phyloP scores from a whole-genome alignment of 2,113 vertebrate species.

The Orthonyx spaldingii region DNA sequence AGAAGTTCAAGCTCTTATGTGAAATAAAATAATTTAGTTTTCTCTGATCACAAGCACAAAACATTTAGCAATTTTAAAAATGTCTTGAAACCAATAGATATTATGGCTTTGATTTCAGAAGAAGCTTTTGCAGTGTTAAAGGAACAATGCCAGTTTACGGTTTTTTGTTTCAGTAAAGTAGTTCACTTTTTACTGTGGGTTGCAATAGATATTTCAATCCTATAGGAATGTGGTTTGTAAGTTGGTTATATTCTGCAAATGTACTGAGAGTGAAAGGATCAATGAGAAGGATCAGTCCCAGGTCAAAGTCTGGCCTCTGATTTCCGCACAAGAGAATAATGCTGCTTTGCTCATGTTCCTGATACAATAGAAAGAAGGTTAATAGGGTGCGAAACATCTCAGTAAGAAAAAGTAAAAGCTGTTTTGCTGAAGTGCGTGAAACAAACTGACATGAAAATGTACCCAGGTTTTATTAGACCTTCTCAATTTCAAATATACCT shows the following conservation, averaged over 20 bases:
- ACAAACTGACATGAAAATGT: slow-evolving; percentile 19
- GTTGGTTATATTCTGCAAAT: neutral
- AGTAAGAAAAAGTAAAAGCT: slow-evolving; percentile 3
- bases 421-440: slow-evolving; percentile 5
- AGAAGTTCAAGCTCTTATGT: neutral
- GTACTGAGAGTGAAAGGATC: neutral
- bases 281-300: neutral
- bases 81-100: neutral
- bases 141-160: neutral
- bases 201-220: neutral
- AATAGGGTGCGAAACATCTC: slow-evolving; percentile 44
- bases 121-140: neutral
- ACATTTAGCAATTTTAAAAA: neutral
- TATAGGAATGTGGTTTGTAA: neutral
- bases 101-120: neutral
- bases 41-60: neutral
- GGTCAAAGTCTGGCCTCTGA: neutral
- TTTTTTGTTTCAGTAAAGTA: neutral
- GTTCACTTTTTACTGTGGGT: neutral
- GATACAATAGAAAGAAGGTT: neutral
- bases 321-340: neutral
- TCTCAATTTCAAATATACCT: no score
- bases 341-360: neutral
- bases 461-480: neutral
- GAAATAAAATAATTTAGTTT: neutral